Evolutionary conservation across 2,113 vertebrate species (phyloP).

Genomic region (Baryphthengus martii): DNA sequence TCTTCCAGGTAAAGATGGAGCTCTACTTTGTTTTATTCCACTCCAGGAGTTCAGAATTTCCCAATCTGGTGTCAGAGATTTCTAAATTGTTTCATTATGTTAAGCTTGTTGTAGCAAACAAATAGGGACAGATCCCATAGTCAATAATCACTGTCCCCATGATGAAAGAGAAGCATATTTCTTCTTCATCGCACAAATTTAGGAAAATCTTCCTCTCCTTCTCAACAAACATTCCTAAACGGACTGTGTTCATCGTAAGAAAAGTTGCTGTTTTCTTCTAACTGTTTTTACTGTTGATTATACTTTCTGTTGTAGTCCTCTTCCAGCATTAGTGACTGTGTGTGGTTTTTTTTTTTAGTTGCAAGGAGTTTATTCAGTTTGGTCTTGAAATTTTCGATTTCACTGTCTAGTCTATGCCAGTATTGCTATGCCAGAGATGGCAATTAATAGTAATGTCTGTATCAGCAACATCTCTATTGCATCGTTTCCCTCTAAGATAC

Average conservation of each 20-base stretch:
- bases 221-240: neutral
- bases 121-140: neutral
- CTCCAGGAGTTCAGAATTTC: too few relatives aligned
- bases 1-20: constrained; percentile 86
- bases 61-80: neutral
- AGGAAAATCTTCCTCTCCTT: neutral
- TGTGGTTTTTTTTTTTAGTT: neutral
- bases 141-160: neutral
- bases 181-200: neutral
- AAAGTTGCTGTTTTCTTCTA: neutral
- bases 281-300: neutral
- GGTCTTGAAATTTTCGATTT: neutral
- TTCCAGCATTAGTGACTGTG: neutral
- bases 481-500: neutral
- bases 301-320: neutral
- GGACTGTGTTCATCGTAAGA: neutral
- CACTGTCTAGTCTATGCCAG: neutral
- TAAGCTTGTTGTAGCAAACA: neutral
- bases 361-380: neutral
- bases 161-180: neutral
- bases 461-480: neutral
- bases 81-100: neutral
- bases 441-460: neutral
- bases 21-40: neutral
- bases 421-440: neutral